Percentiles rank a stretch among this genome's conserved stretches.
These are phyloP conservation scores for Phaetusa simplex DNA, from an alignment of 2,113 vertebrate species.

Conservation along the genomic window DNA sequence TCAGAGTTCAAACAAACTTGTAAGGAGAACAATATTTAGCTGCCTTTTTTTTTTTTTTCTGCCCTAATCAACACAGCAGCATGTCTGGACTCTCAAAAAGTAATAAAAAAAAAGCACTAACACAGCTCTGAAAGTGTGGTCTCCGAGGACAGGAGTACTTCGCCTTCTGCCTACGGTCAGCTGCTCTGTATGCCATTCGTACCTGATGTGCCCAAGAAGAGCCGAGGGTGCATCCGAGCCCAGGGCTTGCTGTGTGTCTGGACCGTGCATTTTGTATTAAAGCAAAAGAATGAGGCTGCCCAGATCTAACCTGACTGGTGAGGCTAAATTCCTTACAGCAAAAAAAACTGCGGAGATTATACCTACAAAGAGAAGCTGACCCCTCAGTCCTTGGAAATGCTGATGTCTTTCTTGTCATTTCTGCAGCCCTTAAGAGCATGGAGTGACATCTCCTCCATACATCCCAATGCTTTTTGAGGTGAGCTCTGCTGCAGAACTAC, in stretches of 20 bases:
- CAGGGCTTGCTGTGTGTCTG: neutral
- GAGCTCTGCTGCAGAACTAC: neutral
- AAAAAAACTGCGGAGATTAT: neutral
- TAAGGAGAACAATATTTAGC: neutral
- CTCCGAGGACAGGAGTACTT: neutral
- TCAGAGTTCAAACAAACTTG: neutral
- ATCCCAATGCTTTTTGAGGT: neutral
- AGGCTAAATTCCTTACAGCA: neutral
- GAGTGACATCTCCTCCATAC: neutral
- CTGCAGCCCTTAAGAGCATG: neutral
- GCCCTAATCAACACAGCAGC: neutral
- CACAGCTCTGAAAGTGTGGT: neutral
- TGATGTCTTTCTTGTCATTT: neutral
- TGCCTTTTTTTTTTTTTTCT: neutral
- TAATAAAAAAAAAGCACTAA: neutral
- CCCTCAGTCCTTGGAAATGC: neutral
- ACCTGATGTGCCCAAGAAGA: neutral
- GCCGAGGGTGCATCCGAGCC: neutral
- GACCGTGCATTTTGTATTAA: neutral
- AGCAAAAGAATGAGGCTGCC: neutral
- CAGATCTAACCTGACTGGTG: neutral
- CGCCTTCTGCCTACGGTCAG: fast-evolving
- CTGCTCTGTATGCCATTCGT: neutral
- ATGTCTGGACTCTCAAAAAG: neutral
- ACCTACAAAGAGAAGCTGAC: neutral